Evolutionary conservation across 2,113 vertebrate genomes (phyloP), one percentile per base, ranked within the genome.

Genomic region (Passer montanus): DNA sequence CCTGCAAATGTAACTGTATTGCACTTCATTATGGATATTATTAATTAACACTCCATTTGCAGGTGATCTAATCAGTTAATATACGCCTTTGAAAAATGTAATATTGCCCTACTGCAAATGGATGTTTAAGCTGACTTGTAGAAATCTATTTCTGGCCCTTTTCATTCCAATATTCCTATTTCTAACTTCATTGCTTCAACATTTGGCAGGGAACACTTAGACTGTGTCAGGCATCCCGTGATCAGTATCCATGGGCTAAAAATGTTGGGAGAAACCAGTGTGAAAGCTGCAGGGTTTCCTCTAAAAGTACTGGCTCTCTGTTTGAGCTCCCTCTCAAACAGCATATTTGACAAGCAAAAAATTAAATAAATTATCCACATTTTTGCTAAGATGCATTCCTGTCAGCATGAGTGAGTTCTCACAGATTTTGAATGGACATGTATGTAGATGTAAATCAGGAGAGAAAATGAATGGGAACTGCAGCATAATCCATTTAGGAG

Each of bases 321-420:
- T 79, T 95, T 94, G 94, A 39, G 56, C 20, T 93, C 28, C 35
- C 24, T 89, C 70, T 82, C 59, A 84, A 82, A 75, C 49, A 63
- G 69, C 23, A 31, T 35, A 74, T 94, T 46, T 82, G 52, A 74
- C 27, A 59, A 80, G 53, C 4, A 67, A 58, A 87, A 82, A 70
- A 66, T 90, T 75, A 76, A 82, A 69, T 44, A 41, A 68, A 43
- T 58, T 75, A 84, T 88, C 74, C 93, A 80, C 62, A 74, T 30
- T 87, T 95, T 89, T 69, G 83, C 83, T 95, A 95, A 95, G 97
- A 94, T 41, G 67, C 37, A 90, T 95, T 96, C 55, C 66, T 91
- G 66, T 93, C 95, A 97, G 90, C 70, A 59, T 93, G 95, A 97
- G 56, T 47, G 90, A 94, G 37, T 81, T 89, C 70, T 60, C 77